Conservation (phyloP, 2,113 vertebrate species). For the Corythornis madagascariensis region DNA sequence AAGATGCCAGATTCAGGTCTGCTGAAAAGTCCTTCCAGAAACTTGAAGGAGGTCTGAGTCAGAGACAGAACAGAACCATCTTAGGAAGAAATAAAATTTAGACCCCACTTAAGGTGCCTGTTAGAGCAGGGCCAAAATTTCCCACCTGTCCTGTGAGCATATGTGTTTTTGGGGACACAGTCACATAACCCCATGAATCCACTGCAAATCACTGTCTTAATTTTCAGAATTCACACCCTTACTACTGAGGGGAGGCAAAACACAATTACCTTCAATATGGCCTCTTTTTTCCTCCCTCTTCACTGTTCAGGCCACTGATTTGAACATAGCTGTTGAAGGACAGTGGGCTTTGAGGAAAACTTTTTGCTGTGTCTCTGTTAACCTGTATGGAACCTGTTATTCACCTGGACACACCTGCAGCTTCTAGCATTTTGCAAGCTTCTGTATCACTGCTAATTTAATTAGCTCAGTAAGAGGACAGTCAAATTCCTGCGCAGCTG, state of each 20-base stretch:
- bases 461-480: not conserved
- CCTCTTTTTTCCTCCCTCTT: not conserved
- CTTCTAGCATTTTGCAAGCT: not conserved
- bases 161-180: not conserved
- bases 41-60: not conserved
- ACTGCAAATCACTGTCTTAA: not conserved
- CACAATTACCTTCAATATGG: fast-evolving
- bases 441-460: not conserved
- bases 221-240: not conserved
- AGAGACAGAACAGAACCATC: not conserved
- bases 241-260: not conserved
- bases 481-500: not conserved
- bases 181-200: not conserved
- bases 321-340: not conserved
- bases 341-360: fast-evolving
- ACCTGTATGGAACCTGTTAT: not conserved
- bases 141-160: not conserved
- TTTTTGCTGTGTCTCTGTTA: not conserved
- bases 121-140: not conserved
- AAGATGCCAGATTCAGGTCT: not conserved
- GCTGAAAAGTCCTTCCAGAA: not conserved
- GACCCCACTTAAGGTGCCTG: not conserved
- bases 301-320: fast-evolving
- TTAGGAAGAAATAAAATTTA: not conserved
- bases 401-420: not conserved